Conservation (phyloP, 2,797 vertebrate genomes). For the Falco berigora region DNA sequence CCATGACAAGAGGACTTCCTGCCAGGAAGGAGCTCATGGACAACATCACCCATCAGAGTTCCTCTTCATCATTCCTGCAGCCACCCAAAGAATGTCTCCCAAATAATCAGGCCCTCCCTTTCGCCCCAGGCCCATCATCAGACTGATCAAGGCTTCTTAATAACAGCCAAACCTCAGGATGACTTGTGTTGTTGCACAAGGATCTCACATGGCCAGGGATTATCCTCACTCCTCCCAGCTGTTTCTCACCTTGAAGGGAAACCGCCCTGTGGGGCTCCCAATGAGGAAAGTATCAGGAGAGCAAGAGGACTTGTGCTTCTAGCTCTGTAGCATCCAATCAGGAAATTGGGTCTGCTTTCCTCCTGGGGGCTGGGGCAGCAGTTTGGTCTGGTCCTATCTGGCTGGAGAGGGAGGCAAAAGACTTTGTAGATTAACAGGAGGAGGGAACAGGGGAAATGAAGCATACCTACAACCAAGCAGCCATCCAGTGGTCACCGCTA, state of each 20-base stretch:
- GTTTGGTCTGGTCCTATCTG: neutral
- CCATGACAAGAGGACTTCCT: neutral
- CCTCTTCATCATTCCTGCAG: neutral
- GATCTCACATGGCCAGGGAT: neutral
- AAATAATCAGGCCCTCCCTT: neutral
- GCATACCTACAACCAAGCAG: neutral
- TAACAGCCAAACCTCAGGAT: neutral
- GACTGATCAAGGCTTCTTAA: neutral
- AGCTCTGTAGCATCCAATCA: neutral
- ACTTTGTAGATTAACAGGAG: neutral
- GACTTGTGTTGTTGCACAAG: conserved; percentile 7
- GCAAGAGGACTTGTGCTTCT: neutral
- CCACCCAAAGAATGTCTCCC: neutral
- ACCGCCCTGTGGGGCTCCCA: neutral
- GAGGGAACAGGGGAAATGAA: neutral
- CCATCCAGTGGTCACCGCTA: neutral
- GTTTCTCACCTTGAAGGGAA: neutral
- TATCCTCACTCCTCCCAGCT: neutral
- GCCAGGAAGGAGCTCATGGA: neutral
- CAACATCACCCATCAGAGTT: neutral
- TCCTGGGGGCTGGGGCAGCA: neutral
- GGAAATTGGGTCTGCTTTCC: neutral
- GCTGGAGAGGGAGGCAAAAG: neutral
- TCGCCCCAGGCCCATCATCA: neutral
- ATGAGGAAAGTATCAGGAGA: neutral